Evolutionary conservation across 92 coral and sea anemone genomes (phyloP).

Genomic region (Phymanthus crucifer): DNA sequence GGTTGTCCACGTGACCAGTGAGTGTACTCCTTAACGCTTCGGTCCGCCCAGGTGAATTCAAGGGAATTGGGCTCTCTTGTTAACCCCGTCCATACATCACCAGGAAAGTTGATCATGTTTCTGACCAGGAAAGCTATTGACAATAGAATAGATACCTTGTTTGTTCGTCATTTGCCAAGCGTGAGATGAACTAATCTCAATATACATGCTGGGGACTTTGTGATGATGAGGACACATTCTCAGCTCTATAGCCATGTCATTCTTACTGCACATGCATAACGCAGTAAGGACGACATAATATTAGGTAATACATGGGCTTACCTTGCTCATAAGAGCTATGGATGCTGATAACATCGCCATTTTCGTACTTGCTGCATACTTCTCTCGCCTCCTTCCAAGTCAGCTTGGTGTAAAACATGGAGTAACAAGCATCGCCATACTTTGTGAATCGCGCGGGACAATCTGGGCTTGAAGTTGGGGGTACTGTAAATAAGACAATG

Average conservation of each 20-base stretch:
- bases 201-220: no score
- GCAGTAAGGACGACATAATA: no score
- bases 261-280: no score
- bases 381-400: slow-evolving; percentile 73
- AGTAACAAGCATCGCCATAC: slow-evolving; percentile 56
- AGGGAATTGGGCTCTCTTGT: slow-evolving; percentile 46
- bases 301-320: not conserved
- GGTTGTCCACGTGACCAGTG: slow-evolving; percentile 84
- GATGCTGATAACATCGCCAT: slow-evolving; percentile 69
- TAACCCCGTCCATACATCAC: slow-evolving; percentile 88
- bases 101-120: slow-evolving; percentile 57
- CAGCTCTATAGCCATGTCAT: no score
- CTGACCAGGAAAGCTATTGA: slow-evolving; percentile 61
- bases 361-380: slow-evolving; percentile 50
- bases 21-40: slow-evolving; percentile 59
- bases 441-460: slow-evolving; percentile 51
- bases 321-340: slow-evolving; percentile 87
- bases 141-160: not conserved
- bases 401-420: slow-evolving; percentile 51
- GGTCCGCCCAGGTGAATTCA: slow-evolving; percentile 74
- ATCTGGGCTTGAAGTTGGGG: slow-evolving; percentile 32
- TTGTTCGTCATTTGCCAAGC: no score
- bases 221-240: no score
- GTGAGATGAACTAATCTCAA: no score
- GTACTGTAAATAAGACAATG: not conserved